Base-by-base conservation (phyloP, 2,888 invertebrate species). In the Patella depressa region DNA sequence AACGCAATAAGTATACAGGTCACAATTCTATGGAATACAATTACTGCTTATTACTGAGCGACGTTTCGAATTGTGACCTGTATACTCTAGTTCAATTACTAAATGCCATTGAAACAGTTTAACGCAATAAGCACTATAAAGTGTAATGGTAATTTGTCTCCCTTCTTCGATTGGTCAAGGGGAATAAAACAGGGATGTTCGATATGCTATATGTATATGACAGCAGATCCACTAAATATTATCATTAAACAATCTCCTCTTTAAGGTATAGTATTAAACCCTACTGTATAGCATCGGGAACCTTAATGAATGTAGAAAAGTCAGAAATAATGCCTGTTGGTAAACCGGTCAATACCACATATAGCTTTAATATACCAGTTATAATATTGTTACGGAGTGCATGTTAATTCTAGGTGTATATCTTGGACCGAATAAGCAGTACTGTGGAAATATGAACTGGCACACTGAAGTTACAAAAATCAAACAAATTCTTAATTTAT, bases 131-230 rank as follows among this genome's bases (percentile, higher is more conserved):
- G 29, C 29, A 29, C 81, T 11, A 81, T 82, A 15, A 80, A 81
- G 14, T 80, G 82, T n/a, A 83, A 82, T 65, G 78, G 78, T 74
- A 57, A 72, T 73, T 81, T 84, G 29, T 82, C 82, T 11, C 72
- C 79, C 17, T 72, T 65, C 24, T 65, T 65, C 65, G 19, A n/a
- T 7, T 19, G n/a, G 24, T 19, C 65, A 19, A 65, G 65, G 24
- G 65, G 65, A 5, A 65, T 65, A 65, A 17, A 19, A 19, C 65
- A 65, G 11, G 65, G 65, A n/a, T n/a, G 14, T 65, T 12, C 65
- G 2, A 65, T 65, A 19, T 19, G 65, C 65, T 65, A n/a, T 9
- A 65, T n/a, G 65, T 19, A 19, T n/a, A 19, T n/a, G n/a, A 19
- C 19, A 19, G 65, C 65, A 19, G 65, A 65, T 5, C 65, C 65